Evolutionary conservation across 2,888 invertebrate genomes (phyloP).

Genomic region (Resseliella maxima): DNA sequence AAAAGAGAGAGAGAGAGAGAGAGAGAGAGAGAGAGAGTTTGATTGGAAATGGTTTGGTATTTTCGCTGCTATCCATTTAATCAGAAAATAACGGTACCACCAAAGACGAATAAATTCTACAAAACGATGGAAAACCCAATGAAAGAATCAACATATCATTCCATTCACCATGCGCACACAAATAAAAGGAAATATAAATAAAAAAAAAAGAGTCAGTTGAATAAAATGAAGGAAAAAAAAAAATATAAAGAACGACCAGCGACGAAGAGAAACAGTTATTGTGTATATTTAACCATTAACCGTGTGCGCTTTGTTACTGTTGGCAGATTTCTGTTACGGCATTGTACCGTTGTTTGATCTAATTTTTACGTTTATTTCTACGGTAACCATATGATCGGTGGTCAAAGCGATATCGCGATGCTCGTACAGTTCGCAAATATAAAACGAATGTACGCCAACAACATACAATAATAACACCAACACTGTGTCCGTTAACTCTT

Average conservation of each 20-base stretch:
- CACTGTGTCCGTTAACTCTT: neutral
- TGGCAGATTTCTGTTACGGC: slow-evolving; percentile 53
- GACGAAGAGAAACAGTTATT: slow-evolving; percentile 47
- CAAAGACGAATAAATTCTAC: slow-evolving; percentile 51
- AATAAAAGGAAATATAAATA: slow-evolving; percentile 25
- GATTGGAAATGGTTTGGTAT: slow-evolving; percentile 7
- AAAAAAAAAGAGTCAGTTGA: neutral
- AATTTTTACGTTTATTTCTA: slow-evolving; percentile 52
- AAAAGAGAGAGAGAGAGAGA: no score
- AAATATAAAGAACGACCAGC: neutral
- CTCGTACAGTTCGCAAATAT: neutral
- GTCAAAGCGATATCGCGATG: slow-evolving; percentile 43
- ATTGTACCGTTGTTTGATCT: slow-evolving; percentile 46
- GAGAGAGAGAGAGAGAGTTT: no score
- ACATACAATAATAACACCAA: neutral
- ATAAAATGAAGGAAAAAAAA: neutral
- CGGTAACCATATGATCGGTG: slow-evolving; percentile 46
- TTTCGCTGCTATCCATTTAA: neutral
- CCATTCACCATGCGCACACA: neutral
- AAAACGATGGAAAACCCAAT: slow-evolving; percentile 2
- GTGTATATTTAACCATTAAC: slow-evolving; percentile 35
- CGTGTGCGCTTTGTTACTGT: slow-evolving; percentile 51
- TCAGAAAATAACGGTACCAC: slow-evolving; percentile 32
- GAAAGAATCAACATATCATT: slow-evolving; percentile 53
- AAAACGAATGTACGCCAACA: neutral